Evolutionary conservation across 2,113 vertebrate genomes (phyloP), one percentile per base, ranked within the genome.

Genomic region (Pluvianellus socialis): DNA sequence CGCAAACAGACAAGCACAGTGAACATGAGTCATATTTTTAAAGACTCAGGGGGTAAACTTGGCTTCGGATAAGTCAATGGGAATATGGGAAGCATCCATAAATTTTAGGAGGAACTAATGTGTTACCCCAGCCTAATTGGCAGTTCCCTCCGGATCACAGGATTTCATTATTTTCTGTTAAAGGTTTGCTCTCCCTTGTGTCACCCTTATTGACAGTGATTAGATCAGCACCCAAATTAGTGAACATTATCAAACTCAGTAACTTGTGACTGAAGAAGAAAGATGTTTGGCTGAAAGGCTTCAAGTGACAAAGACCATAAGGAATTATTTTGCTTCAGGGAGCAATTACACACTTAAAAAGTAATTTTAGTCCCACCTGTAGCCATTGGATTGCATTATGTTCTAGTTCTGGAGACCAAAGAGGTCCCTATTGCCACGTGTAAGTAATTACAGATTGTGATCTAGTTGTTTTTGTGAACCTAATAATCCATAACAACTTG

Each of bases 391-490:
- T 92, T 81, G 58, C 65, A 75, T 92, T 79, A 94, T 89, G 53
- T 87, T 92, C 58, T 72, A 40, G 61, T 86, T 71, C 67, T 87
- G 76, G 77, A 89, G 84, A 91, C 86, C 30, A 87, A 79, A 90
- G 83, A 79, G 14, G 53, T 73, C 63, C 67, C 70, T 73, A 40
- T 62, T 87, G 58, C 73, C 92, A 90, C 23, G 6, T 95, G 92
- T 66, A 94, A 94, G 81, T 76, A 94, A 89, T 95, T 95, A 92
- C 58, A 89, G 80, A 94, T 91, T 90, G 68, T 82, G 73, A 94
- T 97, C 86, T 84, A 50, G 86, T 72, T 80, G 86, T 67, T 95
- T 94, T 81, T 91, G 58, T 68, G 77, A 91, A 61, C 73, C 73
- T 92, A 92, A 95, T 89, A 96, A 96, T 92, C 76, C 91, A 81